phyloP scores from a whole-genome alignment of 2,797 vertebrate genomes.

The Scyliorhinus canicula region DNA sequence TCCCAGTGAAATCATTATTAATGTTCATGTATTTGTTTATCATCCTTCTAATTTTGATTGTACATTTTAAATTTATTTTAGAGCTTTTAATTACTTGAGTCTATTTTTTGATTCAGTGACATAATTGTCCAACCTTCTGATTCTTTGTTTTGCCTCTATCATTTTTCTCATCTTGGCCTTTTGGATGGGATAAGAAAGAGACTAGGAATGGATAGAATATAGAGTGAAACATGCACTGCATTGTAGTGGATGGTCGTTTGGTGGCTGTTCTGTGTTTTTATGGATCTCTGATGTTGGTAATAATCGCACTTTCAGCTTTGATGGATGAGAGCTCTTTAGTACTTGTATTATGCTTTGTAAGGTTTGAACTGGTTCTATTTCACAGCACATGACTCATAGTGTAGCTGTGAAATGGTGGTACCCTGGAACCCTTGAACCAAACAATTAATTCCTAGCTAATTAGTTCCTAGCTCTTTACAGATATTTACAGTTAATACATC shows the following conservation, averaged over 20 bases:
- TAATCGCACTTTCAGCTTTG: too few relatives aligned
- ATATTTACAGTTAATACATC: too few relatives aligned
- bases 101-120: not conserved
- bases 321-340: too few relatives aligned
- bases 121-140: not conserved
- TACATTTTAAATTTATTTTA: not conserved
- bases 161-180: not conserved
- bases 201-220: not conserved
- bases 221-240: not conserved
- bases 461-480: too few relatives aligned
- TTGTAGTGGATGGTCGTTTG: not conserved
- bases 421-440: too few relatives aligned
- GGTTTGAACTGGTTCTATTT: too few relatives aligned
- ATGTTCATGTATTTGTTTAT: not conserved
- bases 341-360: too few relatives aligned
- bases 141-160: not conserved
- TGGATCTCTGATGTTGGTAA: too few relatives aligned
- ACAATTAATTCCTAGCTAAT: too few relatives aligned
- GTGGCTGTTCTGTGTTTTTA: not conserved
- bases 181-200: not conserved
- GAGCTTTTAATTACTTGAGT: not conserved
- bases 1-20: not conserved
- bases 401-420: too few relatives aligned
- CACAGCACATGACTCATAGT: too few relatives aligned
- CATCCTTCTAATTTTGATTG: not conserved